These are phyloP conservation scores for Xestia ashworthii DNA, from an alignment of 2,888 invertebrate genomes.

Conservation along the genomic window DNA sequence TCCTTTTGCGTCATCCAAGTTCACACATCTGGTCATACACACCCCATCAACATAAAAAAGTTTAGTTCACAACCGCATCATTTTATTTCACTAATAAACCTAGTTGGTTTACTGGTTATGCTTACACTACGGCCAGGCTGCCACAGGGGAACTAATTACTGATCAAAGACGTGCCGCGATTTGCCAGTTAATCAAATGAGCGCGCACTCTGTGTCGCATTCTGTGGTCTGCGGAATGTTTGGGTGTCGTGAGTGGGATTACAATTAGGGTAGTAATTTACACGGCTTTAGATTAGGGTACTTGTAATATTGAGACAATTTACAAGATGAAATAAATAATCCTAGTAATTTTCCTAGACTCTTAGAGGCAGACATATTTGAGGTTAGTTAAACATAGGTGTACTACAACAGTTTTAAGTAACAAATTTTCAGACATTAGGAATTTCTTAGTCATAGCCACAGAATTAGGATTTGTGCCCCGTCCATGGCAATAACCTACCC, in stretches of 20 bases:
- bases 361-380: background rate
- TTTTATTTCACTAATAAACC: background rate
- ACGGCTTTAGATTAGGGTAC: background rate
- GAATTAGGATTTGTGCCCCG: too few species aligned
- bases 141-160: slow-evolving; percentile 55
- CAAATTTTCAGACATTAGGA: background rate
- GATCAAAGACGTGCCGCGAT: slow-evolving; percentile 45
- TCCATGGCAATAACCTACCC: background rate
- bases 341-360: background rate
- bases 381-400: background rate
- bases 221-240: slow-evolving; percentile 30
- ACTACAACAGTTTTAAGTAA: background rate
- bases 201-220: slow-evolving; percentile 29
- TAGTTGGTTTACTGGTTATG: background rate
- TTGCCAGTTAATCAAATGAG: slow-evolving; percentile 57
- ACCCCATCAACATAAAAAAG: background rate
- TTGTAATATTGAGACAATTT: background rate
- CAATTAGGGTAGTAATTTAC: slow-evolving; percentile 10
- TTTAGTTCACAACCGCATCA: background rate
- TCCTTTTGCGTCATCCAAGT: background rate
- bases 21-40: background rate
- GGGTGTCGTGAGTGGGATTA: slow-evolving; percentile 12
- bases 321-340: background rate
- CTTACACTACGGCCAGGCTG: slow-evolving; percentile 10
- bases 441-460: background rate